These are phyloP conservation scores for Xiphophorus couchianus DNA, from an alignment of 2,113 vertebrate genomes.

Conservation along the genomic window DNA sequence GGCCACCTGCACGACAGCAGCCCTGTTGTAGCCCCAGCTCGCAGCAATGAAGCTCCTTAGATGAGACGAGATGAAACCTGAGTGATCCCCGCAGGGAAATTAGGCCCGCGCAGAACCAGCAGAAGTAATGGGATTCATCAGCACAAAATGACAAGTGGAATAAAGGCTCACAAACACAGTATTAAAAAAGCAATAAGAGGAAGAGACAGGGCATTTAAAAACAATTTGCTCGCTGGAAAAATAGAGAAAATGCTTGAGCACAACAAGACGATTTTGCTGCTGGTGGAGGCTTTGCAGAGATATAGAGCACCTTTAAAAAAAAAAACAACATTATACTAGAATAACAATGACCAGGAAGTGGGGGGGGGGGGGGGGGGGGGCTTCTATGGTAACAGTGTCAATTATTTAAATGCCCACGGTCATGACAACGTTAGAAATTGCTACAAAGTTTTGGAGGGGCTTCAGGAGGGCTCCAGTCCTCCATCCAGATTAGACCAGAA, in stretches of 20 bases:
- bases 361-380: too few relatives aligned
- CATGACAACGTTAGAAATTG: background rate
- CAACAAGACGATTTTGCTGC: background rate
- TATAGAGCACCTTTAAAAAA: background rate
- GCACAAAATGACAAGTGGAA: slow-evolving; percentile 22
- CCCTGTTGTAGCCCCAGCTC: background rate
- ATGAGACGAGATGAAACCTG: slow-evolving; percentile 30
- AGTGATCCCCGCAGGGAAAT: slow-evolving; percentile 49
- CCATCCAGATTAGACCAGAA: background rate
- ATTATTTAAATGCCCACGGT: background rate
- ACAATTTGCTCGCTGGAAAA: slow-evolving; percentile 30
- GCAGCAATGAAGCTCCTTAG: background rate
- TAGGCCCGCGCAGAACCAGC: slow-evolving; percentile 1
- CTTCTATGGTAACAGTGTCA: slow-evolving; percentile 1
- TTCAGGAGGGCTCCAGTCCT: background rate
- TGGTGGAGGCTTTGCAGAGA: background rate
- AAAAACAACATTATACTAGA: background rate
- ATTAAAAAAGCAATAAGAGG: slow-evolving; percentile 51
- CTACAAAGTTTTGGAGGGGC: background rate
- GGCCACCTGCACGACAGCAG: slow-evolving; percentile 16
- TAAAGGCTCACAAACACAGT: slow-evolving; percentile 26
- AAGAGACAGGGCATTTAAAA: slow-evolving; percentile 44
- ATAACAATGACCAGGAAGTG: background rate
- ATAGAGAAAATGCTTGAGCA: slow-evolving; percentile 1
- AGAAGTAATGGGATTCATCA: slow-evolving; percentile 40